Percentiles rank a stretch among this genome's conserved stretches.
Evolutionary conservation across 2,797 vertebrate genomes (phyloP).

Genomic region (Pyrocephalus nanus): DNA sequence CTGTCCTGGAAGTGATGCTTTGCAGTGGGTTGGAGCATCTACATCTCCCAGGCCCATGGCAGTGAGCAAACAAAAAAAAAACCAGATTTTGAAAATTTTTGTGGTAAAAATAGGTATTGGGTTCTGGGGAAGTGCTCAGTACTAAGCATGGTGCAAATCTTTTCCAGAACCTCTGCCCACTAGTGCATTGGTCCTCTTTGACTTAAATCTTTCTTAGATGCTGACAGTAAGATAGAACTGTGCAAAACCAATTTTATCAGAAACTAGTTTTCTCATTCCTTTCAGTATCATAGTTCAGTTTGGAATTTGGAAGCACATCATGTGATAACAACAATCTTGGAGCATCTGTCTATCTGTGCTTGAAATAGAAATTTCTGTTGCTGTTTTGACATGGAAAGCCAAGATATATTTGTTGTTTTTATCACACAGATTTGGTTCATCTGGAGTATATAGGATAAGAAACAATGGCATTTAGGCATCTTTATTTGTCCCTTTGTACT

Average conservation of each 20-base stretch:
- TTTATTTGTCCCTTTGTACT: conserved; percentile 15
- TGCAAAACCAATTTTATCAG: neutral
- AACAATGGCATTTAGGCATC: neutral
- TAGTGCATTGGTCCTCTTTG: neutral
- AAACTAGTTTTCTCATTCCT: neutral
- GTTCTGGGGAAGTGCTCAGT: neutral
- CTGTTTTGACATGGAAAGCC: neutral
- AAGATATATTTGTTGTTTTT: conserved; percentile 13
- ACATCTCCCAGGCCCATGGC: neutral
- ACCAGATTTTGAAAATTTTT: neutral
- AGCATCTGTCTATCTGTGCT: conserved; percentile 8
- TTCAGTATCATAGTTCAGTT: neutral
- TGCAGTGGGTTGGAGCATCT: neutral
- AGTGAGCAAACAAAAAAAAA: neutral
- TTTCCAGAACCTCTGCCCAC: neutral
- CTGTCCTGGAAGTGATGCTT: neutral
- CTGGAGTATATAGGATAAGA: neutral
- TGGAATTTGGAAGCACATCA: neutral
- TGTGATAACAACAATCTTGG: neutral
- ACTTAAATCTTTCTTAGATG: neutral
- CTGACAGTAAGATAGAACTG: neutral
- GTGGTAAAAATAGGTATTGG: neutral
- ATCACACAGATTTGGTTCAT: neutral
- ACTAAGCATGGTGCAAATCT: neutral
- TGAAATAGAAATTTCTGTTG: conserved; percentile 39